Percentiles rank a stretch among this genome's conserved stretches.
These are phyloP conservation scores for Tridacna crocea DNA, from an alignment of 2,888 invertebrate species.

Conservation along the genomic window DNA sequence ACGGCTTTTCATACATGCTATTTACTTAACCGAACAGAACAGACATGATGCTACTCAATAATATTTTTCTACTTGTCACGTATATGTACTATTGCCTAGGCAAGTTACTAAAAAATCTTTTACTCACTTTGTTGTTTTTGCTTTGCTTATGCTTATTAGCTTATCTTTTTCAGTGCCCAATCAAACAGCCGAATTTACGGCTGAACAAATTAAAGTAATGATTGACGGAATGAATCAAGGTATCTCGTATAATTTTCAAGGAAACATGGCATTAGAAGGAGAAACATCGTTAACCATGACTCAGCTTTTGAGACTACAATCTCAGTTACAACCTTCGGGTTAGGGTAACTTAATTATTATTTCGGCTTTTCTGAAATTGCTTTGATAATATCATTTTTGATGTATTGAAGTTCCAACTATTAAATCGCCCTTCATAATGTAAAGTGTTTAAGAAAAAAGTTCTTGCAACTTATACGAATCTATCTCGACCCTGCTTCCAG, in stretches of 20 bases:
- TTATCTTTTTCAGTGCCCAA: not conserved
- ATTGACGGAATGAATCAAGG: conserved; percentile 6
- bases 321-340: not conserved
- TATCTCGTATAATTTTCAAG: not conserved
- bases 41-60: too few species aligned
- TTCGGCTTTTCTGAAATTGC: not conserved
- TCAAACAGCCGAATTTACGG: not conserved
- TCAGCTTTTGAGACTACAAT: not conserved
- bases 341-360: not conserved
- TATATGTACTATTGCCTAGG: too few species aligned
- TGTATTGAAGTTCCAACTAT: not conserved
- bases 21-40: too few species aligned
- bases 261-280: conserved; percentile 1
- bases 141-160: not conserved
- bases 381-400: not conserved
- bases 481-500: too few species aligned
- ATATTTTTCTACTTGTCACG: too few species aligned
- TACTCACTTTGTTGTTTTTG: not conserved
- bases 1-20: too few species aligned
- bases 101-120: too few species aligned
- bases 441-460: not conserved
- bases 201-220: conserved; percentile 3
- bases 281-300: conserved; percentile 4
- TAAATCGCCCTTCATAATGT: not conserved
- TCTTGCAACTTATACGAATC: too few species aligned